A percentile compares a stretch with the other conserved stretches of the same genome.
Evolutionary conservation across 30 jellyfish, hydroid and myxozoan species (phyloP).

Genomic region (Mastigias papua): DNA sequence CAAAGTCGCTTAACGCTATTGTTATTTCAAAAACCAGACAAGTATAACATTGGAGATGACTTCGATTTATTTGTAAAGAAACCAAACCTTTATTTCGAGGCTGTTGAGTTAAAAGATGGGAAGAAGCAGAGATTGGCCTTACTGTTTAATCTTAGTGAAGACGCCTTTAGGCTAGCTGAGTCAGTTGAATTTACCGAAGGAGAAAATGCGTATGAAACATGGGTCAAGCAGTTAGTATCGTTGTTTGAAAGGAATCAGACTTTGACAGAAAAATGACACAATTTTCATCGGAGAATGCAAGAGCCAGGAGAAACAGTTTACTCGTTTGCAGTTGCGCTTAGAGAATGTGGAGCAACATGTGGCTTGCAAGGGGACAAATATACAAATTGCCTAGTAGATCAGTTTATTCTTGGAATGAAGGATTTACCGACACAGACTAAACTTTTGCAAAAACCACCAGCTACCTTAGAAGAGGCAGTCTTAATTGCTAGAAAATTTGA

Average conservation of each 20-base stretch:
- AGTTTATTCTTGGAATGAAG: slow-evolving; percentile 27
- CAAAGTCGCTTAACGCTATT: background rate
- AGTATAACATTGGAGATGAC: slow-evolving; percentile 54
- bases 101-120: slow-evolving; percentile 27
- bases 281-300: slow-evolving; percentile 24
- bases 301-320: slow-evolving; percentile 51
- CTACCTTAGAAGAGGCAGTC: slow-evolving; percentile 35
- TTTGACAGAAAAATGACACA: slow-evolving; percentile 33
- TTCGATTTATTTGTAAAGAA: slow-evolving; percentile 42
- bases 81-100: slow-evolving; percentile 28
- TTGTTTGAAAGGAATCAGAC: slow-evolving; percentile 46
- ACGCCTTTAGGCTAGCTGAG: slow-evolving; percentile 47
- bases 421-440: slow-evolving; percentile 30
- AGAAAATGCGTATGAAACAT: slow-evolving; percentile 3
- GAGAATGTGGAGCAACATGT: slow-evolving; percentile 42
- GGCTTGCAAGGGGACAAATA: slow-evolving; percentile 43
- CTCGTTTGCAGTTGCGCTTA: slow-evolving; percentile 33
- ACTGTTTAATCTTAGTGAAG: slow-evolving; percentile 44
- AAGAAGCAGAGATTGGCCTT: slow-evolving; percentile 37
- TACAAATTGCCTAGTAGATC: slow-evolving; percentile 12
- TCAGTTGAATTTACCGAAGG: slow-evolving; percentile 8
- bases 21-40: slow-evolving; percentile 37
- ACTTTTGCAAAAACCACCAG: slow-evolving; percentile 51
- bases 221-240: slow-evolving; percentile 19
- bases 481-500: slow-evolving; percentile 40